A percentile compares a stretch with the other conserved stretches of the same genome.
phyloP scores from a whole-genome alignment of 2,113 vertebrate genomes.

The Pteropus alecto region DNA sequence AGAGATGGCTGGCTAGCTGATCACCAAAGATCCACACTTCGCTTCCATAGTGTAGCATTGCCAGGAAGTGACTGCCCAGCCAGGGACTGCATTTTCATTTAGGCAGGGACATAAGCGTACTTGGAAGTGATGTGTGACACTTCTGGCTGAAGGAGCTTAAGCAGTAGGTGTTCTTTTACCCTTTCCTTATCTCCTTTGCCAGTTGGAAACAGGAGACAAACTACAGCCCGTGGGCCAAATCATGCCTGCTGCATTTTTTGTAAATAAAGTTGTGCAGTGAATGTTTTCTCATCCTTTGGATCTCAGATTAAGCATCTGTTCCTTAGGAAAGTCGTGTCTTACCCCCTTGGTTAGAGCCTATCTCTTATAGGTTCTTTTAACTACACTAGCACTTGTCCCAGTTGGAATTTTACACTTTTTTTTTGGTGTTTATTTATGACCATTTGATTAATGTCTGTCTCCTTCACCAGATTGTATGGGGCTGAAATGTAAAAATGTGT shows the following conservation, averaged over 20 bases:
- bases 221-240: not conserved
- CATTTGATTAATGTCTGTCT: not conserved
- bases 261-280: not conserved
- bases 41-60: no score
- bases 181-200: not conserved
- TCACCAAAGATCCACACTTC: not conserved
- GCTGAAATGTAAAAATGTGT: not conserved
- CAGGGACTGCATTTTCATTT: not conserved
- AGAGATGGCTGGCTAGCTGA: not conserved
- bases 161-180: not conserved
- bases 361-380: not conserved
- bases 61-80: not conserved
- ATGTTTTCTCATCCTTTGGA: not conserved
- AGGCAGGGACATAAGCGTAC: not conserved
- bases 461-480: not conserved
- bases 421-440: not conserved
- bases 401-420: not conserved
- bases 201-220: not conserved
- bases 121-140: not conserved
- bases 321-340: not conserved
- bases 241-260: not conserved
- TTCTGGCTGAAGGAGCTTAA: not conserved
- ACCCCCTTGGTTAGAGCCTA: no score
- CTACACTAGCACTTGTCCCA: not conserved
- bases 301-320: not conserved